Percentiles rank a stretch among this genome's conserved stretches.
Conservation (phyloP, 2,888 invertebrate genomes). For the Halocaridina rubra region DNA sequence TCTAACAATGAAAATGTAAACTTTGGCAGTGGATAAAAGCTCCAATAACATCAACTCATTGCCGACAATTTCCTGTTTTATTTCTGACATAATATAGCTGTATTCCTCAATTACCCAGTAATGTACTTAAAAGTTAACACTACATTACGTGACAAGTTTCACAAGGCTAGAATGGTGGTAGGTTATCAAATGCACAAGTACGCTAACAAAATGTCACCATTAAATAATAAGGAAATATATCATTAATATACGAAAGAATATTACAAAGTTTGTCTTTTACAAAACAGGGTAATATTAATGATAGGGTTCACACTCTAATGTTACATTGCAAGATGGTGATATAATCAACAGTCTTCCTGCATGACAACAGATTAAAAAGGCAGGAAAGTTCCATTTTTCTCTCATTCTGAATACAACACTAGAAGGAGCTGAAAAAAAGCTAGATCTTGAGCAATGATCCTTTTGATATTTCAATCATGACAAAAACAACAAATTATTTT, state of each 20-base stretch:
- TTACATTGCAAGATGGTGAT: too few relatives aligned
- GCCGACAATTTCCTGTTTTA: too few relatives aligned
- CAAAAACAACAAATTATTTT: too few relatives aligned
- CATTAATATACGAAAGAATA: too few relatives aligned
- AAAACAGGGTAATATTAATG: background rate
- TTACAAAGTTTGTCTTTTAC: conserved; percentile 27
- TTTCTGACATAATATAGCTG: too few relatives aligned
- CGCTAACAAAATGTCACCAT: too few relatives aligned
- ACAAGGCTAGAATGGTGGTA: background rate
- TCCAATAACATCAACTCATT: background rate
- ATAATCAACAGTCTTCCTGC: too few relatives aligned
- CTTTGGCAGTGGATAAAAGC: conserved; percentile 27
- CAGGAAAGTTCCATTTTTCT: background rate
- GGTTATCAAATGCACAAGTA: background rate
- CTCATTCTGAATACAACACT: background rate
- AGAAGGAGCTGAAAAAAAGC: background rate
- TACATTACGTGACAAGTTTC: too few relatives aligned
- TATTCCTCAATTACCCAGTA: too few relatives aligned
- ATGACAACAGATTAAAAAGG: too few relatives aligned
- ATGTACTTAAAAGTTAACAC: too few relatives aligned
- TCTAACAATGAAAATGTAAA: background rate
- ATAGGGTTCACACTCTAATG: conserved; percentile 38
- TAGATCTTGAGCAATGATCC: conserved; percentile 26
- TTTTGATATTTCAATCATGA: background rate
- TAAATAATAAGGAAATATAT: too few relatives aligned